Percentiles rank a stretch among this genome's conserved stretches.
Conservation (phyloP, 2,113 vertebrate genomes). For the Syngnathoides biaculeatus region DNA sequence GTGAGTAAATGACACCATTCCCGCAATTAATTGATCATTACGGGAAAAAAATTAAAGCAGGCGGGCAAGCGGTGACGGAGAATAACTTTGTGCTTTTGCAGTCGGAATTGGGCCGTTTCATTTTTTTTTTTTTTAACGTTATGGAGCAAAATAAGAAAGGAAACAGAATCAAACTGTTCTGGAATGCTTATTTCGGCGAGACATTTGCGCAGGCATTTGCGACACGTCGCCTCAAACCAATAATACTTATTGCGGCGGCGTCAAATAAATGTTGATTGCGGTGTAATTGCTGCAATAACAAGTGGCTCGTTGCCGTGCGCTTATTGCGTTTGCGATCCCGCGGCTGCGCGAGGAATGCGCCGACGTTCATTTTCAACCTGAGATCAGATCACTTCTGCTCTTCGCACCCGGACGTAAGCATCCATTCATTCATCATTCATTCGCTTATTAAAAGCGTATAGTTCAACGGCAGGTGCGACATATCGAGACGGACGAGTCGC, state of each 20-base stretch:
- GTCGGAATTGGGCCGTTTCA: constrained; percentile 23
- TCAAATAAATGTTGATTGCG: constrained; percentile 48
- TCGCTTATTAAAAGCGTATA: too few relatives aligned
- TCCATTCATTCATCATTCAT: constrained; percentile 5
- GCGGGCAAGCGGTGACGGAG: constrained; percentile 17
- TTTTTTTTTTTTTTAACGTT: constrained; percentile 32
- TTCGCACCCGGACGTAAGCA: background rate
- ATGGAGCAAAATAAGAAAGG: too few relatives aligned
- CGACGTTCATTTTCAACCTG: constrained; percentile 11
- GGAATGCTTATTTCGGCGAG: constrained; percentile 28
- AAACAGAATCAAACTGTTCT: background rate
- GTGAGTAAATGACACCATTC: constrained; percentile 17
- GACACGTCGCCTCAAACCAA: constrained; percentile 44
- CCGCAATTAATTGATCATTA: constrained; percentile 21
- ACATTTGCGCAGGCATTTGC: constrained; percentile 40
- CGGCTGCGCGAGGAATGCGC: background rate
- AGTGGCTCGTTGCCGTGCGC: constrained; percentile 24
- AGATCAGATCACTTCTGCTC: constrained; percentile 6
- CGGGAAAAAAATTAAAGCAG: constrained; percentile 25
- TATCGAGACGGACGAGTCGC: background rate
- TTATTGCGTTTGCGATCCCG: constrained; percentile 26
- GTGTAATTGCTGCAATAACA: constrained; percentile 29
- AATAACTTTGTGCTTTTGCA: constrained; percentile 21
- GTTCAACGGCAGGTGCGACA: background rate
- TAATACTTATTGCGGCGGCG: constrained; percentile 40